These are phyloP conservation scores for Perognathus longimembris DNA, from an alignment of 2,113 vertebrate species.

Conservation along the genomic window DNA sequence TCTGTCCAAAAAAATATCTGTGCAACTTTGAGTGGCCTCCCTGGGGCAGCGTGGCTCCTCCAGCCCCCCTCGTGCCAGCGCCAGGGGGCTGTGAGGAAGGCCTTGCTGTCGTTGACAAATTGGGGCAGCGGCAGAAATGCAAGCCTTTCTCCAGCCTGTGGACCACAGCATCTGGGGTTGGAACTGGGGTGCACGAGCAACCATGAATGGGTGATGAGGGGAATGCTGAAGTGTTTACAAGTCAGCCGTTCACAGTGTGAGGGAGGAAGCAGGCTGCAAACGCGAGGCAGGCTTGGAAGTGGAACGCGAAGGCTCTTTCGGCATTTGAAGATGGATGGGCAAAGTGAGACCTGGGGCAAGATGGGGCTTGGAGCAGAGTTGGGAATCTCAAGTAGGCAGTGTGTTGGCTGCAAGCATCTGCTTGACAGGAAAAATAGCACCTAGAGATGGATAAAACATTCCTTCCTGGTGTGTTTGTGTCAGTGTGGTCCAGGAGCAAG, in stretches of 20 bases:
- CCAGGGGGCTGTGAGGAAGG: rapidly evolving
- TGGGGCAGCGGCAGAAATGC: rapidly evolving
- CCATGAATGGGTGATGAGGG: rapidly evolving
- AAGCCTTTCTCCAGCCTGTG: background rate
- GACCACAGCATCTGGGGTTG: background rate
- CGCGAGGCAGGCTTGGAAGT: too few species aligned
- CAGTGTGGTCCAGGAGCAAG: background rate
- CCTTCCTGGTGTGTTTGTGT: background rate
- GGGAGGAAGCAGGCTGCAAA: background rate
- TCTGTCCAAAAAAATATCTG: rapidly evolving
- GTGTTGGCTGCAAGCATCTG: too few species aligned
- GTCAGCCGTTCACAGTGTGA: rapidly evolving
- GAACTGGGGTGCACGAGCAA: rapidly evolving
- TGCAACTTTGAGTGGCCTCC: background rate
- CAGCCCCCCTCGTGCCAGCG: rapidly evolving
- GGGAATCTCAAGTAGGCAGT: background rate
- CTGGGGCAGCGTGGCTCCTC: background rate
- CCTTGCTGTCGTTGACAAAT: too few species aligned
- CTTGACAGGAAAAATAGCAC: background rate
- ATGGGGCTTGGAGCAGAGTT: too few species aligned
- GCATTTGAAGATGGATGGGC: rapidly evolving
- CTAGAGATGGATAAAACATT: background rate
- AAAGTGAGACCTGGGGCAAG: rapidly evolving
- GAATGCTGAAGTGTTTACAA: rapidly evolving
- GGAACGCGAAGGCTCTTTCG: background rate